Base-by-base conservation (phyloP, 2,888 invertebrate species). In the Malachius bipustulatus region DNA sequence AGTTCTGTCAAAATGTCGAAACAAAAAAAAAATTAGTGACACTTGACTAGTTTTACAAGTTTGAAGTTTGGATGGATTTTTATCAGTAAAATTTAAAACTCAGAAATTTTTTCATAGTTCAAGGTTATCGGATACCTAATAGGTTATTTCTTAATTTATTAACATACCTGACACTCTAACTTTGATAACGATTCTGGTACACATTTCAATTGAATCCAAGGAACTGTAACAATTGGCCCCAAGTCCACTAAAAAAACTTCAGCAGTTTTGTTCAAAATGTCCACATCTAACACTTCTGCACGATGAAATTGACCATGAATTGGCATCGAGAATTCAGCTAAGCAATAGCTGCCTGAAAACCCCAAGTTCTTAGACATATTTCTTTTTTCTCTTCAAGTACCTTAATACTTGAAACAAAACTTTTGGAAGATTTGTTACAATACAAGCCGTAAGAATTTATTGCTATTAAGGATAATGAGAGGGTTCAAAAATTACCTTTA, bases 211-310 rank as follows among this genome's bases (percentile, higher is more conserved):
- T 60, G 52, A 12, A 60, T 52, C 63, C 71, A 72, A 30, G 65
- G 58, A 32, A 75, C 59, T 1, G 57, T 56, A 35, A 67, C 60
- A 8, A 46, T 52, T 34, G 59, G 60, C 24, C 84, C 84, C 48
- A 60, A 63, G 63, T 85, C 85, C 1, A 80, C 71, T 40, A 75
- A 69, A 43, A 62, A 59, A 15, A 81, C 70, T 30, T 66, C 61
- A 14, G 75, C 73, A 54, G 51, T 63, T 47, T 62, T 59, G 6
- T 57, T 47, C 1, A 62, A 62, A 3, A 46, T 39, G 2, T 64
- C 60, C 4, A 70, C 52, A 26, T 58, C 66, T 2, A 50, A 47
- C 14, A 83, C 67, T 8, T 65, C 48, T 2, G 69, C 80, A 35
- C 81, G 66, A 48, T 71, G 73, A 76, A 80, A 81, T 29, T 52